These are phyloP conservation scores for Melanotaenia parkinsoni DNA, from an alignment of 2,797 vertebrate species.

Conservation along the genomic window DNA sequence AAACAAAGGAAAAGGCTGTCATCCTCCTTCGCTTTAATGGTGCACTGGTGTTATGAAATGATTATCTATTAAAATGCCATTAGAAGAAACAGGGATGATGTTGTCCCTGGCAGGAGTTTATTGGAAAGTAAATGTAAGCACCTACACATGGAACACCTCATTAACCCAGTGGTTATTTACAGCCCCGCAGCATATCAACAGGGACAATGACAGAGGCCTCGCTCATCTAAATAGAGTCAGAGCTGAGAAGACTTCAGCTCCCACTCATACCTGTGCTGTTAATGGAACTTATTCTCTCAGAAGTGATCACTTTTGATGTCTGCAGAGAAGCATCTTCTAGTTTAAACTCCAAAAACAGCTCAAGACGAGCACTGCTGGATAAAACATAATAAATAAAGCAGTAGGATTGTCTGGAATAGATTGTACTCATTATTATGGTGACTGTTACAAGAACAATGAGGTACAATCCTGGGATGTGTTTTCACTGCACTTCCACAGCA, in stretches of 20 bases:
- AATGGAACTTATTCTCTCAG: slow-evolving; percentile 22
- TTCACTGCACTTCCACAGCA: not conserved
- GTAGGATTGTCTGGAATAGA: not conserved
- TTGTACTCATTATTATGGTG: not conserved
- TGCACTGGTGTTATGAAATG: slow-evolving; percentile 51
- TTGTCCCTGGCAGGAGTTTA: slow-evolving; percentile 62
- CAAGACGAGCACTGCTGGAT: not conserved
- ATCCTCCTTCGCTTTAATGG: slow-evolving; percentile 17
- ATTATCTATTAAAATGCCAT: slow-evolving; percentile 72
- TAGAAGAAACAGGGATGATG: slow-evolving; percentile 64
- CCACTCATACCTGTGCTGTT: slow-evolving; percentile 40
- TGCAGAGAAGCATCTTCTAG: slow-evolving; percentile 5
- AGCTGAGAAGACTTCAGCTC: slow-evolving; percentile 24
- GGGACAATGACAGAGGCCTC: slow-evolving; percentile 22
- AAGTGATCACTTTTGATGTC: slow-evolving; percentile 30
- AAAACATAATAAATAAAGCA: not conserved
- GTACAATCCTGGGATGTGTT: not conserved
- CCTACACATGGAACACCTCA: slow-evolving; percentile 66
- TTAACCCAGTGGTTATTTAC: slow-evolving; percentile 69
- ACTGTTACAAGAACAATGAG: not conserved
- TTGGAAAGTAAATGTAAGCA: slow-evolving; percentile 67
- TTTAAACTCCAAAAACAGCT: not conserved
- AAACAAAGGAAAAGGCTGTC: slow-evolving; percentile 18
- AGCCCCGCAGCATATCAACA: slow-evolving; percentile 31
- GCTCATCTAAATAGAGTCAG: slow-evolving; percentile 52